phyloP scores from a whole-genome alignment of 2,113 vertebrate genomes.

The Lophotis ruficrista region DNA sequence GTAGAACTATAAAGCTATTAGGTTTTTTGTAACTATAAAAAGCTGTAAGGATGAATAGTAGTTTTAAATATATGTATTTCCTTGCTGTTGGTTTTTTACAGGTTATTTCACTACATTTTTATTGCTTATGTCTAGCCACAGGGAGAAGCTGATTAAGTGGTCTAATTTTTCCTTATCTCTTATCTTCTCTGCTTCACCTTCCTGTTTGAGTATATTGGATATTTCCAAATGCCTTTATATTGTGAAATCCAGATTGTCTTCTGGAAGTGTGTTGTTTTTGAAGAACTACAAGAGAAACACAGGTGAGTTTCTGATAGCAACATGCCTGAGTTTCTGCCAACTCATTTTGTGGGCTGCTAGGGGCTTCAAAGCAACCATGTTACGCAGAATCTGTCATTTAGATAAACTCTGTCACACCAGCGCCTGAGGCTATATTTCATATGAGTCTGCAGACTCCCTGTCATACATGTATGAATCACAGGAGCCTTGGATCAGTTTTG shows the following conservation, averaged over 20 bases:
- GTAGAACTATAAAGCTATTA: neutral
- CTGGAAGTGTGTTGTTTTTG: neutral
- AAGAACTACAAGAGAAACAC: constrained; percentile 3
- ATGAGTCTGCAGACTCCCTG: neutral
- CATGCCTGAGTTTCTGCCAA: neutral
- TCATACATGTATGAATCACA: neutral
- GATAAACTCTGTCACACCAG: neutral
- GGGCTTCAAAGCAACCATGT: neutral
- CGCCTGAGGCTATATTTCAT: neutral
- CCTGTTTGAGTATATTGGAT: neutral
- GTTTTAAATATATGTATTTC: neutral
- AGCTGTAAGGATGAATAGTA: neutral
- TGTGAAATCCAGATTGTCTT: constrained; percentile 45
- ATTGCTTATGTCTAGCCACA: neutral
- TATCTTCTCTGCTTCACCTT: constrained; percentile 31
- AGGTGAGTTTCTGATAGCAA: constrained; percentile 43
- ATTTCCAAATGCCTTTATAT: neutral
- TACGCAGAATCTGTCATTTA: neutral
- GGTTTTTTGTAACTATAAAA: neutral
- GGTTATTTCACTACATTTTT: constrained; percentile 1
- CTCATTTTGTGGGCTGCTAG: neutral
- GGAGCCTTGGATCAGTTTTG: neutral
- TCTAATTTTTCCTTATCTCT: constrained; percentile 44
- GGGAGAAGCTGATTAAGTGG: constrained; percentile 19
- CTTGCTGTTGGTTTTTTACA: neutral